These are phyloP conservation scores for Chlorodrepanis virens DNA, from an alignment of 2,113 vertebrate species.

Conservation along the genomic window DNA sequence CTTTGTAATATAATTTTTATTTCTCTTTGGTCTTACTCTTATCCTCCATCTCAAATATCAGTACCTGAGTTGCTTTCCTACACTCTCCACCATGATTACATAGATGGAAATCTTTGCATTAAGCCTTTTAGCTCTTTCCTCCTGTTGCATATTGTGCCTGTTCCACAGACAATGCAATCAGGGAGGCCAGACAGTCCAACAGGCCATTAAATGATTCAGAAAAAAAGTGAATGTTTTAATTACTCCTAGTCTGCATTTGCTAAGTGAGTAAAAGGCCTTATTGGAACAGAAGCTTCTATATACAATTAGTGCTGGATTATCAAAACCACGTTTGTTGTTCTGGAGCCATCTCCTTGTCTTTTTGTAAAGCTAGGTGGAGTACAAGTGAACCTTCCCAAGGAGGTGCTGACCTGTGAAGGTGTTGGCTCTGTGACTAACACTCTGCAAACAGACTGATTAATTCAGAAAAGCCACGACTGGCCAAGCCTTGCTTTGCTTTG, in stretches of 20 bases:
- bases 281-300: not conserved
- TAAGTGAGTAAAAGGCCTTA: not conserved
- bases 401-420: constrained; percentile 20
- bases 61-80: not conserved
- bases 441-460: constrained; percentile 32
- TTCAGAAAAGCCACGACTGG: not conserved
- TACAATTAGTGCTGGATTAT: constrained; percentile 2
- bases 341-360: not conserved
- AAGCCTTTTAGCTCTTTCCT: not conserved
- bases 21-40: not conserved
- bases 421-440: constrained; percentile 58
- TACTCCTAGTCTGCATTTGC: not conserved
- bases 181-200: not conserved
- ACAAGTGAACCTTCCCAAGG: constrained; percentile 11
- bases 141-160: not conserved
- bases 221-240: not conserved
- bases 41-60: not conserved
- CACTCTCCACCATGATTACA: not conserved
- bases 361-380: constrained; percentile 17
- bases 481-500: constrained; percentile 17
- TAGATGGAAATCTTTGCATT: not conserved
- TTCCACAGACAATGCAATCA: not conserved
- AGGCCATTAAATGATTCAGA: not conserved
- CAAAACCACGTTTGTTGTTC: constrained; percentile 23
- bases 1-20: not conserved